Percentiles rank a stretch among this genome's conserved stretches.
Conservation (phyloP, 2,797 vertebrate genomes). For the Chlorospingus flavigularis region DNA sequence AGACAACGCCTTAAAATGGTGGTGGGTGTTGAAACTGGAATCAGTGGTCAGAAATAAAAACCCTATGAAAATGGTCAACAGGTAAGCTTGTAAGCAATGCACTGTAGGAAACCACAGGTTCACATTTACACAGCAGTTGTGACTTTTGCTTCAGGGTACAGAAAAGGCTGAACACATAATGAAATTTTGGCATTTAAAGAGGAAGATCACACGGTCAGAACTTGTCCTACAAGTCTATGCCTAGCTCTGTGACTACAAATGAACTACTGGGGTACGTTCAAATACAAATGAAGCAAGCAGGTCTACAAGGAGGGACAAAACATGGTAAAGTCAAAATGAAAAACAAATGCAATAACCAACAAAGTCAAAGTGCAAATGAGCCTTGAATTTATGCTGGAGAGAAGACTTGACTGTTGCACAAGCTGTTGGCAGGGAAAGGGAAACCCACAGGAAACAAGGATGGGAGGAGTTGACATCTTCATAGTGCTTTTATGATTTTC, state of each 20-base stretch:
- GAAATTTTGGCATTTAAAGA: conserved; percentile 65
- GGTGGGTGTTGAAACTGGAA: background rate
- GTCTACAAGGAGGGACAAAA: background rate
- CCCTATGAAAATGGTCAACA: background rate
- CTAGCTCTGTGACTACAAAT: conserved; percentile 30
- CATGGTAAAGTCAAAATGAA: background rate
- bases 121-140: conserved; percentile 58
- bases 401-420: conserved; percentile 49
- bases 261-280: background rate
- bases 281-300: background rate
- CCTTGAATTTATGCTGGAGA: conserved; percentile 58
- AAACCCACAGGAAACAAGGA: conserved; percentile 36
- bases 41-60: conserved; percentile 39
- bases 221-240: conserved; percentile 8
- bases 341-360: conserved; percentile 41
- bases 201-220: conserved; percentile 36
- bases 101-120: conserved; percentile 48
- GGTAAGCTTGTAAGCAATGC: background rate
- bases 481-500: conserved; percentile 69
- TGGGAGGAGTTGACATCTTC: conserved; percentile 61
- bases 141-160: conserved; percentile 54
- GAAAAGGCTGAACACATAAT: conserved; percentile 56
- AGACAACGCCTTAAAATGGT: background rate
- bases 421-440: conserved; percentile 28
- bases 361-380: conserved; percentile 56